A percentile compares a stretch with the other conserved stretches of the same genome.
Conservation (phyloP, 2,797 vertebrate genomes). For the Sus cebifrons region DNA sequence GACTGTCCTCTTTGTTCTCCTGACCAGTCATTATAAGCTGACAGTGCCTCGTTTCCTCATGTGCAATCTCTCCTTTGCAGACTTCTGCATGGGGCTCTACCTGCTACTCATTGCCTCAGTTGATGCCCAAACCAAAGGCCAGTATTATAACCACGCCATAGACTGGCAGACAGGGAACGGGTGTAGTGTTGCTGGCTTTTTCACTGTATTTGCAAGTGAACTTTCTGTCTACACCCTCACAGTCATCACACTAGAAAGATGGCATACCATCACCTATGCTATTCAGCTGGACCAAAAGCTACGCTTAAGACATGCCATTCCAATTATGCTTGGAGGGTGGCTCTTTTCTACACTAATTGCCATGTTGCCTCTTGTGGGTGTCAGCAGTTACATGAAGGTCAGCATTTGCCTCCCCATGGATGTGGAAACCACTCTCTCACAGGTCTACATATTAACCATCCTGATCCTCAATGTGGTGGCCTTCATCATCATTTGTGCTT, state of each 20-base stretch:
- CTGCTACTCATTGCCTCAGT: slow-evolving; percentile 95
- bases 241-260: slow-evolving; percentile 95
- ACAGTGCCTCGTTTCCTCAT: slow-evolving; percentile 96
- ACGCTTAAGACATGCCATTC: slow-evolving; percentile 92
- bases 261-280: slow-evolving; percentile 97
- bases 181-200: slow-evolving; percentile 93
- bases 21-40: slow-evolving; percentile 94
- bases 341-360: slow-evolving; percentile 93
- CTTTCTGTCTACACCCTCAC: slow-evolving; percentile 96
- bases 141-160: slow-evolving; percentile 96
- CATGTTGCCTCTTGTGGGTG: slow-evolving; percentile 93
- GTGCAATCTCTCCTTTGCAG: slow-evolving; percentile 96
- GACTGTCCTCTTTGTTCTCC: slow-evolving; percentile 93
- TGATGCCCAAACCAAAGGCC: slow-evolving; percentile 93
- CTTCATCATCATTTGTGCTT: slow-evolving; percentile 94
- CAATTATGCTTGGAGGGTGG: slow-evolving; percentile 95
- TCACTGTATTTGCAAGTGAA: slow-evolving; percentile 96
- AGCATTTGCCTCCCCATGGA: slow-evolving; percentile 98
- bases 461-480: slow-evolving; percentile 93
- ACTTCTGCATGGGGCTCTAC: slow-evolving; percentile 97
- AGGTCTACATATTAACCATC: slow-evolving; percentile 94
- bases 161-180: slow-evolving; percentile 96
- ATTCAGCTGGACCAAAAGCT: slow-evolving; percentile 95
- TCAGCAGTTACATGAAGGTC: slow-evolving; percentile 97
- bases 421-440: slow-evolving; percentile 93